A percentile compares a stretch with the other conserved stretches of the same genome.
phyloP scores from a whole-genome alignment of 1,140 invertebrate genomes.

The Nebria ingens region DNA sequence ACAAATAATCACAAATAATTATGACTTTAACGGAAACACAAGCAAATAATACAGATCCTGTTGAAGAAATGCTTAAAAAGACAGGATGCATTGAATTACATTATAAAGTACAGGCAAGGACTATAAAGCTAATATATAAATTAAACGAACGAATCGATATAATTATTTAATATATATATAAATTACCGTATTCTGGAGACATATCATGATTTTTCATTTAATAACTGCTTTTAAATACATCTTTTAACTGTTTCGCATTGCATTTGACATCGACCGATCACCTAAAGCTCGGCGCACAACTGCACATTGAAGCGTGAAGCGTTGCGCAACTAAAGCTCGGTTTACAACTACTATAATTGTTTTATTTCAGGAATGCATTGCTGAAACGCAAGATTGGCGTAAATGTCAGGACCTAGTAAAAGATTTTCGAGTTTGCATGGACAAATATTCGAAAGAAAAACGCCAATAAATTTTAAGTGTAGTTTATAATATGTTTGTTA shows the following conservation, averaged over 20 bases:
- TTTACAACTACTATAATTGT: slow-evolving; percentile 15
- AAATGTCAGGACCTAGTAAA: slow-evolving; percentile 73
- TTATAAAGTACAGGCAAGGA: slow-evolving; percentile 67
- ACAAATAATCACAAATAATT: not conserved
- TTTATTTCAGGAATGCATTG: slow-evolving; percentile 72
- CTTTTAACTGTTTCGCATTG: not conserved
- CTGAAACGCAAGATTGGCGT: slow-evolving; percentile 79
- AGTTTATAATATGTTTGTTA: slow-evolving; percentile 16
- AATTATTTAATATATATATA: not conserved
- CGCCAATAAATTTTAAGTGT: slow-evolving; percentile 25
- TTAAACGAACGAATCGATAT: not conserved
- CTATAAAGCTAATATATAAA: too few relatives aligned
- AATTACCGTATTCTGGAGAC: not conserved
- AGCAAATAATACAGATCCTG: slow-evolving; percentile 52
- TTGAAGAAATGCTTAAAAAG: slow-evolving; percentile 73
- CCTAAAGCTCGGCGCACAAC: not conserved
- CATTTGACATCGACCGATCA: not conserved
- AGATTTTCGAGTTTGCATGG: slow-evolving; percentile 70
- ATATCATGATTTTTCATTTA: not conserved
- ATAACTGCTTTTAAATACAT: not conserved
- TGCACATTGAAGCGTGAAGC: not conserved
- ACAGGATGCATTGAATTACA: slow-evolving; percentile 81
- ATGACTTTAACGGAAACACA: slow-evolving; percentile 5
- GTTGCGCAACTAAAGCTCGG: not conserved
- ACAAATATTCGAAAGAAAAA: slow-evolving; percentile 39